These are phyloP conservation scores for Salvator merianae DNA, from an alignment of 2,113 vertebrate species.

Conservation along the genomic window DNA sequence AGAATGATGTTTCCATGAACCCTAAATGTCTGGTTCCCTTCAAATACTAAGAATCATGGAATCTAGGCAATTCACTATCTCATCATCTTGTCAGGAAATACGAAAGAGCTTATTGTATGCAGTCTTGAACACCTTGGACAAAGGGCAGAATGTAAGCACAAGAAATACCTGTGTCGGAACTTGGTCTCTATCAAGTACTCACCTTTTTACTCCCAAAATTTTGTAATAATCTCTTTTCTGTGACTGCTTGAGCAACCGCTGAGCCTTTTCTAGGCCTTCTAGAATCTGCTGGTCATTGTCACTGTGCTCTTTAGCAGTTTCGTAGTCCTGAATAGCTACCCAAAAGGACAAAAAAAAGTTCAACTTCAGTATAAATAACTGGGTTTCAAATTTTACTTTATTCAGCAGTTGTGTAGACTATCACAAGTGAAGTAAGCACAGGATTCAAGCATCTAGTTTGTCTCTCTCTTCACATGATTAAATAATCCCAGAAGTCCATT, in stretches of 20 bases:
- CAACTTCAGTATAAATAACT: not conserved
- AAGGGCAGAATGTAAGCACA: not conserved
- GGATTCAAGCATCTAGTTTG: not conserved
- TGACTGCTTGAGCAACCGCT: slow-evolving; percentile 93
- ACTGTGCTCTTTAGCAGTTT: slow-evolving; percentile 86
- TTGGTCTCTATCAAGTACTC: slow-evolving; percentile 23
- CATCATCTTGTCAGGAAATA: too few species aligned
- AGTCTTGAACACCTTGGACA: not conserved
- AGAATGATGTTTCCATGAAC: too few species aligned
- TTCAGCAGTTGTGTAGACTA: not conserved
- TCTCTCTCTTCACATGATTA: not conserved
- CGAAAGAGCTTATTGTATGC: too few species aligned
- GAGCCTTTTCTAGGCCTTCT: slow-evolving; percentile 92
- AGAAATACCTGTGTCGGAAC: too few species aligned
- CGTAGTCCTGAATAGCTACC: slow-evolving; percentile 92
- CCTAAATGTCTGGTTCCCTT: not conserved
- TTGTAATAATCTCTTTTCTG: slow-evolving; percentile 98
- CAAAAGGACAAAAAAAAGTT: not conserved
- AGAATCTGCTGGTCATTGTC: slow-evolving; percentile 93
- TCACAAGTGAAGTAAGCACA: not conserved
- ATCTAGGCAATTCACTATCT: not conserved
- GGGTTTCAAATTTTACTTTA: not conserved
- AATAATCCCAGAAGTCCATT: not conserved
- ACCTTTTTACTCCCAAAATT: slow-evolving; percentile 98
- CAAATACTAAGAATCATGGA: too few species aligned